Evolutionary conservation across 2,888 invertebrate genomes (phyloP), one percentile per base, ranked within the genome.

Genomic region (Drosophila paracracens): DNA sequence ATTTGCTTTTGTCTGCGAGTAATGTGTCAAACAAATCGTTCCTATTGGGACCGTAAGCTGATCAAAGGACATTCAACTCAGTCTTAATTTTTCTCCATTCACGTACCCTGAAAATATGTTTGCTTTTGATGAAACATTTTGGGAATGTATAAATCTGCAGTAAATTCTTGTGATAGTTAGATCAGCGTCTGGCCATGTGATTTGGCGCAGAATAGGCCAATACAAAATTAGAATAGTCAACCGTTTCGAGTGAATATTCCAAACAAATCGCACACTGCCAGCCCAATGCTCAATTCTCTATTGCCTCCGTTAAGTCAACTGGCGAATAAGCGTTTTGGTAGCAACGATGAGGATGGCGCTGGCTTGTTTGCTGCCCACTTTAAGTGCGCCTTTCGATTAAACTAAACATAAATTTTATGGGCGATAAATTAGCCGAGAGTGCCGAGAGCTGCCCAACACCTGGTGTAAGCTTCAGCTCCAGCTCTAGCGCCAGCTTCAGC

Each of bases 331-430:
- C 27, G 38, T 8, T n/a, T 56, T 25, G n/a, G 25, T 46, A 25
- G 50, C 25, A 16, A 46, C 46, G 25, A 8, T 16, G 46, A 16
- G 25, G 16, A 25, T 31, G 53, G n/a, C 46, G 50, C 50, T 59
- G 59, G 38, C 57, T 50, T 71, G 63, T 61, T 66, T 79, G 73
- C 46, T 54, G 59, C 63, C 54, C 74, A 79, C 79, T 62, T 74
- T 46, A 76, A 62, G 62, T 88, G 80, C 90, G 76, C 74, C 78
- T 85, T 90, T 90, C 90, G 90, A 85, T 86, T 90, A 90, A 90
- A 90, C 90, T 86, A 90, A 86, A 88, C 90, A 86, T 86, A 90
- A 88, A 86, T 86, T 86, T 86, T 77, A 86, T 83, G 83, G 87
- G 78, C 90, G 69, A 86, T 86, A 90, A 86, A 86, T 86, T 89